These are phyloP conservation scores for Willowsia nigromaculata DNA, from an alignment of 2,888 invertebrate species.

Conservation along the genomic window DNA sequence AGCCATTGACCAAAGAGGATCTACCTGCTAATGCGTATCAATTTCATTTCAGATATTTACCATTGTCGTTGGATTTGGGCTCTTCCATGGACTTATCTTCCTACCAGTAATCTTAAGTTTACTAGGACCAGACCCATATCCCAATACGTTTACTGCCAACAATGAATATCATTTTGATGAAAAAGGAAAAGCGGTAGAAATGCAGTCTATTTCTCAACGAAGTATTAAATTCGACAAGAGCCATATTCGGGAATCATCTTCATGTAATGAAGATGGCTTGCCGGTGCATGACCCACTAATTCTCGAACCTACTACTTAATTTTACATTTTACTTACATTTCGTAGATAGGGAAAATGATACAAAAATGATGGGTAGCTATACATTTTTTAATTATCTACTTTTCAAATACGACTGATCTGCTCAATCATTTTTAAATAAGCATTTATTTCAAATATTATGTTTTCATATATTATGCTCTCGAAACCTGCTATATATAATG, in stretches of 20 bases:
- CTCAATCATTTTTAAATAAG: conserved; percentile 44
- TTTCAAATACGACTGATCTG: conserved; percentile 31
- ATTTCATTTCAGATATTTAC: conserved; percentile 85
- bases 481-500: no score
- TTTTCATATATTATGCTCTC: background rate
- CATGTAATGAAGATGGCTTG: background rate
- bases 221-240: conserved; percentile 58
- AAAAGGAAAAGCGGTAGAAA: conserved; percentile 50
- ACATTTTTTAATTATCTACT: no score
- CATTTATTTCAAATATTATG: background rate
- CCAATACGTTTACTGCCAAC: conserved; percentile 55
- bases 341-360: background rate
- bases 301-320: conserved; percentile 10
- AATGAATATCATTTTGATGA: conserved; percentile 57
- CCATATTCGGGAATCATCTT: background rate
- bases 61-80: conserved; percentile 87
- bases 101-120: conserved; percentile 88
- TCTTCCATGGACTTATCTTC: conserved; percentile 89
- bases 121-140: conserved; percentile 85
- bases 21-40: no score
- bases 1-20: no score
- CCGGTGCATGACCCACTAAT: conserved; percentile 54
- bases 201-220: conserved; percentile 50
- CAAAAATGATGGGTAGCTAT: background rate
- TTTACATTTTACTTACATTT: background rate